These are phyloP conservation scores for Phylloscopus trochilus DNA, from an alignment of 2,113 vertebrate genomes.

Conservation along the genomic window DNA sequence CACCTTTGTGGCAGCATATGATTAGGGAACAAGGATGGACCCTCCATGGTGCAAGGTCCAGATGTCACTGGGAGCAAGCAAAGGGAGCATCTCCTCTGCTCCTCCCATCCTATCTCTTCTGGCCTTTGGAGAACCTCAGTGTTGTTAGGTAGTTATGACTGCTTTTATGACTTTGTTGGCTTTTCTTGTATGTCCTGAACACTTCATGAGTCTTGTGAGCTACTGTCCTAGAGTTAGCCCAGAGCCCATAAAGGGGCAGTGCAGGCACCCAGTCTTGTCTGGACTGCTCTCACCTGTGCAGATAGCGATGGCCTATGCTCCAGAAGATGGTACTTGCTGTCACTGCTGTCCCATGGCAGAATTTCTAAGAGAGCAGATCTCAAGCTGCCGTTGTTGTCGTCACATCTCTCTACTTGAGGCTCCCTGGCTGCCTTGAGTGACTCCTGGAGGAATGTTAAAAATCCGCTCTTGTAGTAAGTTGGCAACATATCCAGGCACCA, in stretches of 20 bases:
- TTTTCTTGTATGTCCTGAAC: background rate
- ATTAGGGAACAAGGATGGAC: background rate
- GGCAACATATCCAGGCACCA: constrained; percentile 68
- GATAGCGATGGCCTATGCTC: background rate
- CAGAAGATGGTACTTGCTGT: background rate
- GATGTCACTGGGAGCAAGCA: background rate
- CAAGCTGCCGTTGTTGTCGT: background rate
- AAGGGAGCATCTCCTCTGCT: background rate
- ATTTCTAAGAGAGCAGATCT: background rate
- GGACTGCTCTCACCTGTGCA: background rate
- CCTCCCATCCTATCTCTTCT: background rate
- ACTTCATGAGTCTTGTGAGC: background rate
- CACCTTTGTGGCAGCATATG: background rate
- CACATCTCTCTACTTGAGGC: constrained; percentile 12
- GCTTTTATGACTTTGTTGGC: background rate
- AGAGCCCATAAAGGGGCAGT: background rate
- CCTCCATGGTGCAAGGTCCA: background rate
- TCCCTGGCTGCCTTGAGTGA: constrained; percentile 55
- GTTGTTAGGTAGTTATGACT: background rate
- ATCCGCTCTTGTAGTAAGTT: constrained; percentile 67
- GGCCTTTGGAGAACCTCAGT: background rate
- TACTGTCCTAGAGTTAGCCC: background rate
- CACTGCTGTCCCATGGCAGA: background rate
- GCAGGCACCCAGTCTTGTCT: background rate
- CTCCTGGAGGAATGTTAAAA: constrained; percentile 72